A percentile compares a stretch with the other conserved stretches of the same genome.
Evolutionary conservation across 2,888 invertebrate species (phyloP).

Genomic region (Ditylenchus weischeri): DNA sequence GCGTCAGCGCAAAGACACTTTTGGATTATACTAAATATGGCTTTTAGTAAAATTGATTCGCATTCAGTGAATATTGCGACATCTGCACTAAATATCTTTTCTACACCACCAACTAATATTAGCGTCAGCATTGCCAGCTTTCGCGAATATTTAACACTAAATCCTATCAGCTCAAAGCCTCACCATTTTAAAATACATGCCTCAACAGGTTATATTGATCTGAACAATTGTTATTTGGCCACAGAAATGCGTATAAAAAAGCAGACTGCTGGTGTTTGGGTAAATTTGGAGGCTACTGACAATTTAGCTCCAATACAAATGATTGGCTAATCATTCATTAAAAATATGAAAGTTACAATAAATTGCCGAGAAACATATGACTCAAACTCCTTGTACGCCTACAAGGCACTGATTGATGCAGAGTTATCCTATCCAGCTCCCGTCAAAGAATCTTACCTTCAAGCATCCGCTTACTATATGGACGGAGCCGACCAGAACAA

Average conservation of each 20-base stretch:
- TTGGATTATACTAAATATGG: no score
- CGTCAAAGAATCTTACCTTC: constrained; percentile 16
- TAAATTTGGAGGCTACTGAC: neutral
- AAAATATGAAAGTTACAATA: constrained; percentile 19
- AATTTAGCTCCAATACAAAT: constrained; percentile 14
- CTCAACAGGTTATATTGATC: constrained; percentile 8
- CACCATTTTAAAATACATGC: constrained; percentile 20
- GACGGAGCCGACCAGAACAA: constrained; percentile 9
- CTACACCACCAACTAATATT: constrained; percentile 19
- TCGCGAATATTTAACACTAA: constrained; percentile 15
- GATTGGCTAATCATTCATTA: constrained; percentile 21
- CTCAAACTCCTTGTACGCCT: constrained; percentile 17
- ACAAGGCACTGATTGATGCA: constrained; percentile 12
- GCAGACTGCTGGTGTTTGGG: neutral
- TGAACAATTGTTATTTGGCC: constrained; percentile 19
- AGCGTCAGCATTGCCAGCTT: constrained; percentile 4
- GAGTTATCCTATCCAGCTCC: constrained; percentile 11
- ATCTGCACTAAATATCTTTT: constrained; percentile 16
- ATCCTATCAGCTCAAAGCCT: constrained; percentile 11
- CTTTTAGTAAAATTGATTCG: no score
- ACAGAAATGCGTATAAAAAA: constrained; percentile 18
- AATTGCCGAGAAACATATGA: constrained; percentile 15
- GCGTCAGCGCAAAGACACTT: no score
- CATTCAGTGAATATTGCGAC: no score
- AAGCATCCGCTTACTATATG: constrained; percentile 19